Percentiles rank a stretch among this genome's conserved stretches.
These are phyloP conservation scores for Hyppa rectilinea DNA, from an alignment of 2,888 invertebrate genomes.

Conservation along the genomic window DNA sequence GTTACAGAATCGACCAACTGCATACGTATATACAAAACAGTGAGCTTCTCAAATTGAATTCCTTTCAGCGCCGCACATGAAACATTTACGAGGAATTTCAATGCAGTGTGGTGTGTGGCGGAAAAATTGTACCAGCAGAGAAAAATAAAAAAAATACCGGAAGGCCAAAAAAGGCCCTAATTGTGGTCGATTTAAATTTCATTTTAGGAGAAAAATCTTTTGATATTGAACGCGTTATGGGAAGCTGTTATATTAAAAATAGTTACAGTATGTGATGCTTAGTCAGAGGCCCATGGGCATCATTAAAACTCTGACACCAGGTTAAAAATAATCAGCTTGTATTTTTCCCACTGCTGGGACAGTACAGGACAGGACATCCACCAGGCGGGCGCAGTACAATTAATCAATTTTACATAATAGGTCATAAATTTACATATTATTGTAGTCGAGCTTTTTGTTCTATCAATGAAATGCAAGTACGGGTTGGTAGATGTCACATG, in stretches of 20 bases:
- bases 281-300: too few species aligned
- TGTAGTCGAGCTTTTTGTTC: too few species aligned
- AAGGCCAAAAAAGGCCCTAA: too few species aligned
- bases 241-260: background rate
- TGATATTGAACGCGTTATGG: background rate
- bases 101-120: constrained; percentile 37
- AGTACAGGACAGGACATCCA: background rate
- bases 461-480: too few species aligned
- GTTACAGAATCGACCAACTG: too few species aligned
- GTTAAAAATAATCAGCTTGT: background rate
- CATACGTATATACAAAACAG: background rate
- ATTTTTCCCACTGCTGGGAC: too few species aligned
- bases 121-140: background rate
- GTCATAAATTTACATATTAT: too few species aligned
- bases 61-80: constrained; percentile 59
- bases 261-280: too few species aligned
- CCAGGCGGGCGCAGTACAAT: background rate
- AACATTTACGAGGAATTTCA: constrained; percentile 61
- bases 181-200: background rate
- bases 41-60: constrained; percentile 56
- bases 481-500: background rate
- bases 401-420: too few species aligned
- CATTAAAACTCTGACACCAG: too few species aligned
- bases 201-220: background rate
- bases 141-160: background rate